Conservation (phyloP, 2,113 vertebrate species). For the Gulo gulo region DNA sequence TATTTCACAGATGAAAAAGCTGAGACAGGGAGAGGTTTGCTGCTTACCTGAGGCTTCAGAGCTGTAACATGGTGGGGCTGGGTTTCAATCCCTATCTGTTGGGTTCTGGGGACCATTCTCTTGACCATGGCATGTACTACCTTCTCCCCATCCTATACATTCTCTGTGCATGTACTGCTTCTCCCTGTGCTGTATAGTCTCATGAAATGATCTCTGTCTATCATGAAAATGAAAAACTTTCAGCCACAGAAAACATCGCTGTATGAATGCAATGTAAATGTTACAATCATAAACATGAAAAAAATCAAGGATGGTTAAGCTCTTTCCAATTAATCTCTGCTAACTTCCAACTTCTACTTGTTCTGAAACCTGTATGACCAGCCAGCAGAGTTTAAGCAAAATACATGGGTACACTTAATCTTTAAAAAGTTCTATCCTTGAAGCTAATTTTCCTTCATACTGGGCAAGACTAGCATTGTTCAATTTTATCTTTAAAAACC, state of each 20-base stretch:
- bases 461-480: background rate
- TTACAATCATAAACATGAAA: background rate
- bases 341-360: background rate
- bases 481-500: conserved; percentile 40
- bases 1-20: conserved; percentile 22
- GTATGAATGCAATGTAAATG: conserved; percentile 23
- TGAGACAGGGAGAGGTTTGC: background rate
- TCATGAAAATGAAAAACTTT: background rate
- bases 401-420: background rate
- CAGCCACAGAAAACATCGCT: background rate
- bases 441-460: conserved; percentile 32
- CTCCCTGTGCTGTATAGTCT: background rate
- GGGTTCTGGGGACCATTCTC: background rate
- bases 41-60: conserved; percentile 4
- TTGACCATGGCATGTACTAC: background rate
- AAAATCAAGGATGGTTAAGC: background rate
- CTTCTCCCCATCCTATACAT: background rate
- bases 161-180: background rate
- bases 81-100: background rate
- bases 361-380: conserved; percentile 13
- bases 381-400: conserved; percentile 30
- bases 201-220: background rate
- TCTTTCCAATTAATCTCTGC: conserved; percentile 10
- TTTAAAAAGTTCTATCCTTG: conserved; percentile 6
- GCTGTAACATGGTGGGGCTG: background rate